These are phyloP conservation scores for Rana temporaria DNA, from an alignment of 2,113 vertebrate species.

Conservation along the genomic window DNA sequence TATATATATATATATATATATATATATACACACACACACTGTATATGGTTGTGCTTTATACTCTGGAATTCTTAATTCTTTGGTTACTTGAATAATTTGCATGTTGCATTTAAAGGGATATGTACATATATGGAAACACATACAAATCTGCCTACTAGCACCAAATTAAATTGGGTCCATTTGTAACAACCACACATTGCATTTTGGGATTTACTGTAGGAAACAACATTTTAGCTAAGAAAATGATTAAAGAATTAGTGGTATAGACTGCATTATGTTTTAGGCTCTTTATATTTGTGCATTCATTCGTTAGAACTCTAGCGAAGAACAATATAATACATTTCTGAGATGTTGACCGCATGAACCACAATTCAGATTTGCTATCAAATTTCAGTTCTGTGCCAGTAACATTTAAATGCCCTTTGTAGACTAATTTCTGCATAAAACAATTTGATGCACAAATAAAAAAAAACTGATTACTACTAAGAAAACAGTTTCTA, in stretches of 20 bases:
- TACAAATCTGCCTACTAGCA: background rate
- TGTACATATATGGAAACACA: background rate
- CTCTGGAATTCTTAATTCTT: no score
- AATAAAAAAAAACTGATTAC: constrained; percentile 20
- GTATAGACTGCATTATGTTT: background rate
- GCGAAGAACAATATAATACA: background rate
- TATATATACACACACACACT: no score
- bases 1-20: no score
- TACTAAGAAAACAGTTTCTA: constrained; percentile 36
- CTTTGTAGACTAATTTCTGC: background rate
- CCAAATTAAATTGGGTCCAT: constrained; percentile 5
- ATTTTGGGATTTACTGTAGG: background rate
- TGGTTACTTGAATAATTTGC: no score
- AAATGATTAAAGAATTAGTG: constrained; percentile 5
- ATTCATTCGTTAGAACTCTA: background rate
- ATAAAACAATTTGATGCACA: constrained; percentile 13
- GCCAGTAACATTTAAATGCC: background rate
- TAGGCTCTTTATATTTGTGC: background rate
- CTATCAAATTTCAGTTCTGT: background rate
- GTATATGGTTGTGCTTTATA: no score
- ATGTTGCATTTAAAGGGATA: no score
- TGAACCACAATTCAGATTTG: background rate
- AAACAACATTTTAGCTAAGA: constrained; percentile 50
- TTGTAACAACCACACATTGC: constrained; percentile 54
- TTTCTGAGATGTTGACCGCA: background rate